Evolutionary conservation across 2,797 vertebrate genomes (phyloP).

Genomic region (Zonotrichia albicollis): DNA sequence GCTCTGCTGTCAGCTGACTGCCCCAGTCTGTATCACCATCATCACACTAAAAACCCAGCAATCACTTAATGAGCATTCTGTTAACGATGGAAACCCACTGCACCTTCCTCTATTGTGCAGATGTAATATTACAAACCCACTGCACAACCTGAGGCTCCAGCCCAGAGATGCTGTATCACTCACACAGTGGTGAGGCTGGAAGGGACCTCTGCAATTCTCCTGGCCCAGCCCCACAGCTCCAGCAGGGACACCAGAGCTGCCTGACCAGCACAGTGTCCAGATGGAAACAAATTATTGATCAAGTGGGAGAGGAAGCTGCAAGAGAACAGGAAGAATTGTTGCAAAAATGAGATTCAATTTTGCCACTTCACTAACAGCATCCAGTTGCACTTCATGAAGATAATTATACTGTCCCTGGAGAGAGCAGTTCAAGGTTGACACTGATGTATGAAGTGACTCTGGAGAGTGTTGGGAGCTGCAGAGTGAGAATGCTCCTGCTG

Average conservation of each 20-base stretch:
- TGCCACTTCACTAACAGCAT: neutral
- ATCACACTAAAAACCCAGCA: neutral
- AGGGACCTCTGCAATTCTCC: neutral
- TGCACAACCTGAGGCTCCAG: neutral
- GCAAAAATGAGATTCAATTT: neutral
- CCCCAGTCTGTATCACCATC: neutral
- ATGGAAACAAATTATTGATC: neutral
- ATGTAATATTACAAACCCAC: neutral
- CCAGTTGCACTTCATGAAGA: neutral
- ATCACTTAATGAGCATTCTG: neutral
- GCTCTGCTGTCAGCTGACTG: neutral
- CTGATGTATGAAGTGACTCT: neutral
- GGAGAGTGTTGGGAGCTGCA: neutral
- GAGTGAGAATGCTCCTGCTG: neutral
- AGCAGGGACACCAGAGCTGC: neutral
- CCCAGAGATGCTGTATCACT: neutral
- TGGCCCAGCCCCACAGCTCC: neutral
- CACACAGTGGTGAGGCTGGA: neutral
- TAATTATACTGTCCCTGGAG: neutral
- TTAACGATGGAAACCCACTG: rapidly evolving
- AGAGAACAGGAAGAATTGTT: neutral
- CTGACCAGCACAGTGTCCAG: neutral
- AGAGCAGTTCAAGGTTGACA: conserved; percentile 19
- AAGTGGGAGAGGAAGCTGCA: neutral
- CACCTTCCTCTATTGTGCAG: neutral